Conservation (phyloP, 2,888 invertebrate genomes). For the Nyleta sp. region DNA sequence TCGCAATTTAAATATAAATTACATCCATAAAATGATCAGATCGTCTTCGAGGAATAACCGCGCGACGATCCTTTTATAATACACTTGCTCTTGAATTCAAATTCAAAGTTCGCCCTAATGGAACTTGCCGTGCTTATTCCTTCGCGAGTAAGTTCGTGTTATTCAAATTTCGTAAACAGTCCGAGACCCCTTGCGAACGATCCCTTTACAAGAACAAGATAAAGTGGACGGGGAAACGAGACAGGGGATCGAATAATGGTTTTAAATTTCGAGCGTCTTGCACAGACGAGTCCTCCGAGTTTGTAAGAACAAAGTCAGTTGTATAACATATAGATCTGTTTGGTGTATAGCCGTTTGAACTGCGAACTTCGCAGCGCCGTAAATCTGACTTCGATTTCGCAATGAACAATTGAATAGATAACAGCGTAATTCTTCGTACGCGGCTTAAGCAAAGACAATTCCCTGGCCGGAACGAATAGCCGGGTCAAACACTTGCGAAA, state of each 20-base stretch:
- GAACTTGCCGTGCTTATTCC: background rate
- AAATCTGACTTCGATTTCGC: slow-evolving; percentile 42
- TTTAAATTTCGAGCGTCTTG: slow-evolving; percentile 43
- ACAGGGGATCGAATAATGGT: slow-evolving; percentile 34
- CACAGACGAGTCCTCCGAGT: slow-evolving; percentile 27
- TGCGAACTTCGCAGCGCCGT: slow-evolving; percentile 18
- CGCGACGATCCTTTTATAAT: background rate
- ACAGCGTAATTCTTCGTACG: slow-evolving; percentile 13
- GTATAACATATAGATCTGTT: slow-evolving; percentile 30
- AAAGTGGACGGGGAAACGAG: slow-evolving; percentile 14
- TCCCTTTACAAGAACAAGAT: slow-evolving; percentile 12
- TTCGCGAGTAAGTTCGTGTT: slow-evolving; percentile 3
- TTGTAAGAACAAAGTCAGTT: slow-evolving; percentile 39
- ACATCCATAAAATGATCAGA: background rate
- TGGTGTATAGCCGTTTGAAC: slow-evolving; percentile 39
- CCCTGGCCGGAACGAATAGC: background rate
- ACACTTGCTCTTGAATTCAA: background rate
- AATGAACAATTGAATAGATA: slow-evolving; percentile 34
- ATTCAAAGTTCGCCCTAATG: background rate
- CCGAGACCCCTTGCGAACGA: background rate
- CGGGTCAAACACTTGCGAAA: background rate
- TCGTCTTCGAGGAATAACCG: too few species aligned
- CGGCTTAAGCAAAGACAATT: slow-evolving; percentile 15
- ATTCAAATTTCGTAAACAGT: slow-evolving; percentile 22
- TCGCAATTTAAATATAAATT: slow-evolving; percentile 1